Evolutionary conservation across 2,113 vertebrate genomes (phyloP).

Genomic region (Madoqua kirkii): DNA sequence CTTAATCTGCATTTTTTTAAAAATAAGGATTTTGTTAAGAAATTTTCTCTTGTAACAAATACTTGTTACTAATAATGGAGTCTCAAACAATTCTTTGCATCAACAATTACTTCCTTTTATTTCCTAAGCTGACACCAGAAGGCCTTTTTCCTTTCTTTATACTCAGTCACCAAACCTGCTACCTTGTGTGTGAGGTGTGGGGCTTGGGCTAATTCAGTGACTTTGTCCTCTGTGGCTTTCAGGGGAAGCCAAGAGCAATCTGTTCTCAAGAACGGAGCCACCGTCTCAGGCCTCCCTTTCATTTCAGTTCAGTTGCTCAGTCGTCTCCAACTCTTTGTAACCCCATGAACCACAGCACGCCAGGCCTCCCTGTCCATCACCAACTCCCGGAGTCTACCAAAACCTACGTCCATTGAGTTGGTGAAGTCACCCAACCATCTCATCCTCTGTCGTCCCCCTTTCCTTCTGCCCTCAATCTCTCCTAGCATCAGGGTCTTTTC

Average conservation of each 20-base stretch:
- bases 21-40: background rate
- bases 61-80: background rate
- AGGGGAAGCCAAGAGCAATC: background rate
- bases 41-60: background rate
- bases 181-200: background rate
- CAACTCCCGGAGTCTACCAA: background rate
- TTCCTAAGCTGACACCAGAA: background rate
- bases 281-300: background rate
- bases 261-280: background rate
- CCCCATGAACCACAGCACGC: fast-evolving
- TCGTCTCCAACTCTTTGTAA: fast-evolving
- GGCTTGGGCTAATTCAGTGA: background rate
- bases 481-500: no score
- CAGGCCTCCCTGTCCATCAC: background rate
- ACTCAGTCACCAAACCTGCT: background rate
- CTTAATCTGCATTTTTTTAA: background rate
- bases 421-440: no score
- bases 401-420: fast-evolving
- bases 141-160: background rate
- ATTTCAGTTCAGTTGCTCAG: no score
- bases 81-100: background rate
- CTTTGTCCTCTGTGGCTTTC: background rate
- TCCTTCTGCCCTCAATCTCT: no score
- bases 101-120: background rate
- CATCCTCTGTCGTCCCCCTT: no score